These are phyloP conservation scores for Chaenogobius annularis DNA, from an alignment of 2,113 vertebrate genomes.

Conservation along the genomic window DNA sequence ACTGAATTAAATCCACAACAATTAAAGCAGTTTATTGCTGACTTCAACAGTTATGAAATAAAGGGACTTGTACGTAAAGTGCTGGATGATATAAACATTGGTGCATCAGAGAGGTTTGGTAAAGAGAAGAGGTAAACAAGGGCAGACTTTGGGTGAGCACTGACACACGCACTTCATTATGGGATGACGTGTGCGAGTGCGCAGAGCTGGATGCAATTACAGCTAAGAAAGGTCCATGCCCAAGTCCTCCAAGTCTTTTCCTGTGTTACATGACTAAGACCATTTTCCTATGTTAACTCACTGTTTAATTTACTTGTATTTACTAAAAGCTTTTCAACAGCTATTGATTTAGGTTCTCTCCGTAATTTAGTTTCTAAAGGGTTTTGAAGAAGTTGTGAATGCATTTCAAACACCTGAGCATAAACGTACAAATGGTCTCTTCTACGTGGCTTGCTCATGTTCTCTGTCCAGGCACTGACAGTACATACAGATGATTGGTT, in stretches of 20 bases:
- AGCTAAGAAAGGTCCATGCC: background rate
- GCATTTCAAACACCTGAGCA: background rate
- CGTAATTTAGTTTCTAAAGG: background rate
- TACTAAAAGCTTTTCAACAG: background rate
- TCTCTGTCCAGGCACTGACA: background rate
- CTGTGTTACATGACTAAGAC: background rate
- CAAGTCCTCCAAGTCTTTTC: background rate
- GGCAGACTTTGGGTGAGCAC: slow-evolving; percentile 17
- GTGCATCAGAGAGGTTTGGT: background rate
- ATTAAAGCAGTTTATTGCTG: slow-evolving; percentile 63
- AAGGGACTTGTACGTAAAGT: slow-evolving; percentile 60
- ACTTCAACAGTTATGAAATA: slow-evolving; percentile 35
- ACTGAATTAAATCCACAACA: slow-evolving; percentile 30
- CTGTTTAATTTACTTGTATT: background rate
- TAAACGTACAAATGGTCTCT: background rate
- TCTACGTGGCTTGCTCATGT: background rate
- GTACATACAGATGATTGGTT: background rate
- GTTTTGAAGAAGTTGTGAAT: too few relatives aligned
- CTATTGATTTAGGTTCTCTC: too few relatives aligned
- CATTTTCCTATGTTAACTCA: background rate
- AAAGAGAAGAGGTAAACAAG: slow-evolving; percentile 20
- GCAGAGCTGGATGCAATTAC: slow-evolving; percentile 4
- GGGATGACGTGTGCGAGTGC: slow-evolving; percentile 9
- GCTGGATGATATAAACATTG: slow-evolving; percentile 32
- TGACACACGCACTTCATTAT: slow-evolving; percentile 11